These are phyloP conservation scores for Unio pictorum DNA, from an alignment of 2,888 invertebrate species.

Conservation along the genomic window DNA sequence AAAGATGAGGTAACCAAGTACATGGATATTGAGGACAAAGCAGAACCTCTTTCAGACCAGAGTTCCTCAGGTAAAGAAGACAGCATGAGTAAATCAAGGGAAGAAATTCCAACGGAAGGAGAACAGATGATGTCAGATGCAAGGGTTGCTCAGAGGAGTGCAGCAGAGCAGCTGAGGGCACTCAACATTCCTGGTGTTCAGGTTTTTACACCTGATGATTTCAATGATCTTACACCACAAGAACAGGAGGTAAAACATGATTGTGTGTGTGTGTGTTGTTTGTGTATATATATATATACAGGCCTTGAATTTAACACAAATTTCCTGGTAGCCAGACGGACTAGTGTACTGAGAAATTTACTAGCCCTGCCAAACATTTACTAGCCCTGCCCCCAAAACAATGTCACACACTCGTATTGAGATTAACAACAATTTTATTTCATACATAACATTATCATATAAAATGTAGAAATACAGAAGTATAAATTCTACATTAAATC, in stretches of 20 bases:
- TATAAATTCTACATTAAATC: too few relatives aligned
- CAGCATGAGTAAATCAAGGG: background rate
- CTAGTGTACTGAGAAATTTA: too few relatives aligned
- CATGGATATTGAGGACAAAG: background rate
- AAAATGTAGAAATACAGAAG: too few relatives aligned
- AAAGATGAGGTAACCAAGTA: conserved; percentile 8
- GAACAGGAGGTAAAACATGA: conserved; percentile 54
- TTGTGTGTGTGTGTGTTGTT: background rate
- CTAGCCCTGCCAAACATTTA: too few relatives aligned
- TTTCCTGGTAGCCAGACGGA: too few relatives aligned
- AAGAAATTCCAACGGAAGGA: background rate
- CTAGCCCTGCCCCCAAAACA: too few relatives aligned
- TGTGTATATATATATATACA: too few relatives aligned
- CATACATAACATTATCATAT: too few relatives aligned
- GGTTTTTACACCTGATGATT: conserved; percentile 59
- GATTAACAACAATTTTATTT: too few relatives aligned
- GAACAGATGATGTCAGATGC: background rate
- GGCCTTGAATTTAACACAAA: too few relatives aligned
- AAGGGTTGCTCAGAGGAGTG: conserved; percentile 7
- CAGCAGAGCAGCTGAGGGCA: conserved; percentile 28
- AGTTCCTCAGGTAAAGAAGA: background rate
- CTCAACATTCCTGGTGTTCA: conserved; percentile 60
- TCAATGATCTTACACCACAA: conserved; percentile 51
- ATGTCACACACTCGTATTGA: too few relatives aligned
- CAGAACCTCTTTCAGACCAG: background rate